Evolutionary conservation across 2,113 vertebrate genomes (phyloP).

Genomic region (Paraplagusia blochii): DNA sequence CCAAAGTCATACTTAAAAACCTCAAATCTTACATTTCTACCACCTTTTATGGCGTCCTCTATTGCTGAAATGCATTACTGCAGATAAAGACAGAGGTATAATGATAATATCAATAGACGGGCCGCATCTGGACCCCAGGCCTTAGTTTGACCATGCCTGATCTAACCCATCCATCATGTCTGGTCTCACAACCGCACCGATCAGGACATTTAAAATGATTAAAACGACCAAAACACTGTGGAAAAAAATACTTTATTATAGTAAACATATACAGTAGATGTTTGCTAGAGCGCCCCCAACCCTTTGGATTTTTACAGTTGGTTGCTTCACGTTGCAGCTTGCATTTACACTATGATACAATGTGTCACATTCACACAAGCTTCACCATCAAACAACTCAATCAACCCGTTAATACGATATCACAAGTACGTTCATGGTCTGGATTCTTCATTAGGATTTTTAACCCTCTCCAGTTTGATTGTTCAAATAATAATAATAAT

Average conservation of each 20-base stretch:
- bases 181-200: too few species aligned
- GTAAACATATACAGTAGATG: conserved; percentile 73
- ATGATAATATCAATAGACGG: too few species aligned
- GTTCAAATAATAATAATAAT: conserved; percentile 72
- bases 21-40: too few species aligned
- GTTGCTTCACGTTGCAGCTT: conserved; percentile 58
- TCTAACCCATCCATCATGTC: too few species aligned
- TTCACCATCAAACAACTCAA: conserved; percentile 49
- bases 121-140: too few species aligned
- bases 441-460: conserved; percentile 40
- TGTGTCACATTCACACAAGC: conserved; percentile 60
- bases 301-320: conserved; percentile 33
- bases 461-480: conserved; percentile 66
- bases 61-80: too few species aligned
- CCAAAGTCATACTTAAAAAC: too few species aligned
- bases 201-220: too few species aligned
- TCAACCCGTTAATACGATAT: conserved; percentile 54
- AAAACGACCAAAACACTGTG: conserved; percentile 26
- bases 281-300: conserved; percentile 28
- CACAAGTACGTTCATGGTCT: conserved; percentile 62
- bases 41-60: too few species aligned
- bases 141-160: too few species aligned
- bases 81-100: too few species aligned
- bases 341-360: conserved; percentile 60
- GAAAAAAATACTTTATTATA: conserved; percentile 79